Percentiles rank a stretch among this genome's conserved stretches.
Evolutionary conservation across 2,888 invertebrate species (phyloP).

Genomic region (Epiblema foenella): DNA sequence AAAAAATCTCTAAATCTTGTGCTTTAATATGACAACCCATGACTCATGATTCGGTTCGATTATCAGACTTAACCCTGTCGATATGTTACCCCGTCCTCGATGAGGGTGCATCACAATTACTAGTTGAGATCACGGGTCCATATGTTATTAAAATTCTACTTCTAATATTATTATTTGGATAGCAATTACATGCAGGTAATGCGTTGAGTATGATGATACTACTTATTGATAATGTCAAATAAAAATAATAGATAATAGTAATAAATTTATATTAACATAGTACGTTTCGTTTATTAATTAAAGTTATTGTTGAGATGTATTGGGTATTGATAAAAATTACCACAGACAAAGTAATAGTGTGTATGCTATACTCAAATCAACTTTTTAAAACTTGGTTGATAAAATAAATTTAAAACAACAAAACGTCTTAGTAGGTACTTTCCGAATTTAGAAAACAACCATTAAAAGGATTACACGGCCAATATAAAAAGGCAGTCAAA

Average conservation of each 20-base stretch:
- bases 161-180: background rate
- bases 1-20: slow-evolving; percentile 19
- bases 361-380: no score
- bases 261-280: no score
- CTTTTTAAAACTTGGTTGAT: no score
- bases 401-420: background rate
- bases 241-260: no score
- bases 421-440: background rate
- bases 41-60: slow-evolving; percentile 52
- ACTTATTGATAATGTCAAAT: background rate
- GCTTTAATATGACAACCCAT: slow-evolving; percentile 47
- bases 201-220: background rate
- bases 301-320: background rate
- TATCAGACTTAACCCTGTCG: slow-evolving; percentile 63
- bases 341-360: no score
- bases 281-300: background rate
- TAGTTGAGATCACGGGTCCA: slow-evolving; percentile 46
- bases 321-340: no score
- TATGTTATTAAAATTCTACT: slow-evolving; percentile 42
- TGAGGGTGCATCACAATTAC: slow-evolving; percentile 56
- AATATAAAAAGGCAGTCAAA: slow-evolving; percentile 65
- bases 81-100: slow-evolving; percentile 50
- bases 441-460: slow-evolving; percentile 51
- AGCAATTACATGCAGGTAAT: background rate
- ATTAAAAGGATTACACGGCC: slow-evolving; percentile 67